Evolutionary conservation across 2,113 vertebrate genomes (phyloP).

Genomic region (Siniperca chuatsi): DNA sequence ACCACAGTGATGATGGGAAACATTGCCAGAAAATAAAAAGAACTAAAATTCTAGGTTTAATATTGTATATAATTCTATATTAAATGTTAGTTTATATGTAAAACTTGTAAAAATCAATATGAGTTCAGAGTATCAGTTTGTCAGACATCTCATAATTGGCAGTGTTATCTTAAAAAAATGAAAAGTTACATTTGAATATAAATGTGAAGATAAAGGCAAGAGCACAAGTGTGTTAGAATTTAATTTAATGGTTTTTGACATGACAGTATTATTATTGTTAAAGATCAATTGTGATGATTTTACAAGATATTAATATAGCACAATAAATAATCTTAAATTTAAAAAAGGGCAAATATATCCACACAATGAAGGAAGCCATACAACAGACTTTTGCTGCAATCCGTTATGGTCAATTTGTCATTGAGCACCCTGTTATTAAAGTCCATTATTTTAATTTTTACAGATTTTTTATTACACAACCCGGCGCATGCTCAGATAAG

Average conservation of each 20-base stretch:
- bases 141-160: neutral
- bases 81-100: neutral
- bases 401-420: no score
- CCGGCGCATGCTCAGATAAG: slow-evolving; percentile 37
- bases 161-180: neutral
- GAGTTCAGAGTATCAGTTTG: neutral
- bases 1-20: neutral
- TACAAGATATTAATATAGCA: no score
- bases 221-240: neutral
- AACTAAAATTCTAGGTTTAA: neutral
- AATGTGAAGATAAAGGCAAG: neutral
- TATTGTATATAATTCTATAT: neutral
- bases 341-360: no score
- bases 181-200: no score
- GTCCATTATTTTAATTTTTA: neutral
- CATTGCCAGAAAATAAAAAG: neutral
- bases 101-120: neutral
- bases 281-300: no score
- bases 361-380: no score
- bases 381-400: no score
- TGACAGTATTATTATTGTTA: no score
- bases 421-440: no score
- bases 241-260: no score
- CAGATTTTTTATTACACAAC: slow-evolving; percentile 4
- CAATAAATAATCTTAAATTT: neutral